Evolutionary conservation across 2,797 vertebrate species (phyloP).

Genomic region (Halcyon chelicuti): DNA sequence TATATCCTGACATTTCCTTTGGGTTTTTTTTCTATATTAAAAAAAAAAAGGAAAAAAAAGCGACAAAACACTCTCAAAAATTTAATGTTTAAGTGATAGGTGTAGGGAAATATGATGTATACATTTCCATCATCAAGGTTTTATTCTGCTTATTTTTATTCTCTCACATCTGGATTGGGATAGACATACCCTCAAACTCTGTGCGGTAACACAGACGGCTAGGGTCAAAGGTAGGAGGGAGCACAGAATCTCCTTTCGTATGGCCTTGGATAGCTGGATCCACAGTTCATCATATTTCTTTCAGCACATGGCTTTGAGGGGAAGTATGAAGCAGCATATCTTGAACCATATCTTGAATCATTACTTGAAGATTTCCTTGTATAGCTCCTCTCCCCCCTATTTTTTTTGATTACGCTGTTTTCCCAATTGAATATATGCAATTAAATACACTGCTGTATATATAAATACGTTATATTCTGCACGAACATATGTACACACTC

Average conservation of each 20-base stretch:
- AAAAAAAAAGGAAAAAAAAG: not conserved
- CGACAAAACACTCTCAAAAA: not conserved
- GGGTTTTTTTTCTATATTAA: not conserved
- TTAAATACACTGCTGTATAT: not conserved
- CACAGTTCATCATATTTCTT: not conserved
- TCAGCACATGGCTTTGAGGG: not conserved
- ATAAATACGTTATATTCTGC: not conserved
- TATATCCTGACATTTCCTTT: not conserved
- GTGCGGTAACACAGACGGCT: not conserved
- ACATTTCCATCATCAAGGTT: not conserved
- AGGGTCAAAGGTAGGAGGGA: not conserved
- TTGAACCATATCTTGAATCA: not conserved
- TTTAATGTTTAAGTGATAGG: not conserved
- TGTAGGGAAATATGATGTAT: too few relatives aligned
- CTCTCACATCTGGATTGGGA: not conserved
- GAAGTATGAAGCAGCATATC: not conserved
- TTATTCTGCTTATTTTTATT: not conserved
- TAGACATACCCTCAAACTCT: not conserved
- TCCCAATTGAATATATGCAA: not conserved
- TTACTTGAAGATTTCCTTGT: not conserved
- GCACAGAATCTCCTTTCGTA: not conserved
- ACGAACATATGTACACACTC: not conserved
- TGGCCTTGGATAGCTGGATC: not conserved
- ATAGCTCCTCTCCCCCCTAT: not conserved
- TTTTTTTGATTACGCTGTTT: fast-evolving